Evolutionary conservation across 2,888 invertebrate genomes (phyloP).

Genomic region (Patella caerulea): DNA sequence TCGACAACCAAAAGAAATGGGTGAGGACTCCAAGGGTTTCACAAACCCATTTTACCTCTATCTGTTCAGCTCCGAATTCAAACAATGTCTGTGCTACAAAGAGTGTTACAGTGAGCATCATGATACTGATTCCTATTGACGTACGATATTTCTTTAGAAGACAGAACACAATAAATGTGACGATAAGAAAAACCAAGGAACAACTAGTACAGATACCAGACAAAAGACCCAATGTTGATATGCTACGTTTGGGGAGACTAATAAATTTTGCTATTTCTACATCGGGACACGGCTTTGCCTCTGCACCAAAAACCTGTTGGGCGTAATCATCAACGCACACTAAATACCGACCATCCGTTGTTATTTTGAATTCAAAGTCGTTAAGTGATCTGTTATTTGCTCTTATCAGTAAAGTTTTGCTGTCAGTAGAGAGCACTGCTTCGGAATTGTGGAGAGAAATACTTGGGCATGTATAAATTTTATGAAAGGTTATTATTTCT

Average conservation of each 20-base stretch:
- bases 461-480: background rate
- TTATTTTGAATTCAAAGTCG: background rate
- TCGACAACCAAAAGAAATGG: slow-evolving; percentile 17
- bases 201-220: background rate
- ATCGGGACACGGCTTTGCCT: background rate
- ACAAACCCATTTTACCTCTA: slow-evolving; percentile 3
- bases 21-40: background rate
- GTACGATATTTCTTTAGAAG: background rate
- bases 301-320: background rate
- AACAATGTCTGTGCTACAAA: slow-evolving; percentile 13
- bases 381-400: background rate
- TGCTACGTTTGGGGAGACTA: background rate
- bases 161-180: background rate
- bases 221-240: background rate
- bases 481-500: no score
- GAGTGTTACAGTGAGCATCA: background rate
- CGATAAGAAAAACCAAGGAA: background rate
- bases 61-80: background rate
- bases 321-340: background rate
- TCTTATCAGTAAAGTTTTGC: background rate
- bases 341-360: background rate
- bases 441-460: background rate
- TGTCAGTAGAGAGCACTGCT: background rate
- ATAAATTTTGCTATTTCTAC: background rate
- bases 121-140: background rate